phyloP scores from a whole-genome alignment of 2,113 vertebrate species.

The human (Homo sapiens) region DNA sequence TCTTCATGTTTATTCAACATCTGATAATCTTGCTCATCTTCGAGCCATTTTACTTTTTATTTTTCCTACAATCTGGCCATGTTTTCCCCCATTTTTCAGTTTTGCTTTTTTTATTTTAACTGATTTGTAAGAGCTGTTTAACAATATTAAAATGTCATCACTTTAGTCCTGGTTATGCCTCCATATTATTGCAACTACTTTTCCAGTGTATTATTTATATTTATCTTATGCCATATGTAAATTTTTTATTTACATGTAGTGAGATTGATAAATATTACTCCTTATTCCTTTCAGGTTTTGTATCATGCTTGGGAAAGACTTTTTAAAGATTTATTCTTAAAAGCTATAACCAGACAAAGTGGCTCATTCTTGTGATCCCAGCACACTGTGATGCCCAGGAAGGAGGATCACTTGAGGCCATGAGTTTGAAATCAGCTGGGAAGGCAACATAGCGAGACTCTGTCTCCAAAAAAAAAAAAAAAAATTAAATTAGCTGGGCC shows the following conservation, averaged over 20 bases:
- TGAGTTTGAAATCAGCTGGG: no score
- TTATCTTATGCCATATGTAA: neutral
- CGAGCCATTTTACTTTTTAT: neutral
- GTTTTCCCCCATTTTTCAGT: neutral
- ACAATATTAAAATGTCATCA: neutral
- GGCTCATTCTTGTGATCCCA: no score
- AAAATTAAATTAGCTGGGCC: no score
- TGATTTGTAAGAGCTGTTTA: neutral
- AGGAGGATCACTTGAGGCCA: no score
- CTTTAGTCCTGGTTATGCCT: neutral
- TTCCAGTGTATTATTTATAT: conserved; percentile 11
- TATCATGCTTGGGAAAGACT: neutral
- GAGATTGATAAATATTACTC: neutral
- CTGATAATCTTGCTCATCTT: neutral
- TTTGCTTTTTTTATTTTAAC: neutral
- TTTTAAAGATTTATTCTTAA: conserved; percentile 6
- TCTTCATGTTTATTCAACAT: neutral
- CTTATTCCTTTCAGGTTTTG: neutral
- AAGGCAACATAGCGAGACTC: no score
- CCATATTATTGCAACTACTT: neutral
- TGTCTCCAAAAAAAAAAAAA: no score
- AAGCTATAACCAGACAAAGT: neutral
- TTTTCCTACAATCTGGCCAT: neutral
- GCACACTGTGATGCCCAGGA: no score
- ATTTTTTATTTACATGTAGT: neutral